Base-by-base conservation (phyloP, 1,140 invertebrate genomes). In the Anadara kagoshimensis region DNA sequence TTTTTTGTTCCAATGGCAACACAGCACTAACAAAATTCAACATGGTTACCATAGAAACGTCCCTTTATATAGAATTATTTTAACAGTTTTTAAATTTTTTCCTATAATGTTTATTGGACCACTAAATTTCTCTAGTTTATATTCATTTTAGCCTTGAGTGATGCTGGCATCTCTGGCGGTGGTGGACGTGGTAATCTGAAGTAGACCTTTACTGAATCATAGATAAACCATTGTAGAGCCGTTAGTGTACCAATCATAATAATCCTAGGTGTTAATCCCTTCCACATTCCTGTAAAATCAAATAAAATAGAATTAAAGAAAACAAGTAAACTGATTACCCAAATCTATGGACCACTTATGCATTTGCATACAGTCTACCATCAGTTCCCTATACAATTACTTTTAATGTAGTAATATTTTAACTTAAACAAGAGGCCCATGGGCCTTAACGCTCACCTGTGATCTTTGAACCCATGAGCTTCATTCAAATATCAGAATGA, bases 241-340 rank as follows among this genome's bases (percentile, higher is more conserved):
- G 98, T 99, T 57, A 99, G 91, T 14, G 98, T 99, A 93, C 98
- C 98, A 87, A 99, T 99, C 98, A 99, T 99, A 72, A 99, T 93
- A 87, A 99, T 99, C 92, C 98, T 97, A 58, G 98, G 96, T 73
- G 93, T 92, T 24, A 99, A 92, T 83, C 98, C 98, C 89, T 97
- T 98, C 98, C 98, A 99, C 74, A 99, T 92, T 72, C 94, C 94
- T 89, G 85, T 22, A 87, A 74, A 12, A 64, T 2, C 49, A 65
- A 16, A 51, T 18, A 16, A 59, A 59, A 26, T 10, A 45, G 20
- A 1, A 7, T 16, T 26, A 51, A n/a, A 56, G 20, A 8, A 12
- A n/a, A 12, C 53, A 10, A 56, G 20, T 18, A 56, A 8, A 24
- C 16, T n/a, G n/a, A n/a, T n/a, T n/a, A n/a, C n/a, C n/a, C n/a